Evolutionary conservation across 2,113 vertebrate species (phyloP), one percentile per base, ranked within the genome.

Genomic region (Eira barbara): DNA sequence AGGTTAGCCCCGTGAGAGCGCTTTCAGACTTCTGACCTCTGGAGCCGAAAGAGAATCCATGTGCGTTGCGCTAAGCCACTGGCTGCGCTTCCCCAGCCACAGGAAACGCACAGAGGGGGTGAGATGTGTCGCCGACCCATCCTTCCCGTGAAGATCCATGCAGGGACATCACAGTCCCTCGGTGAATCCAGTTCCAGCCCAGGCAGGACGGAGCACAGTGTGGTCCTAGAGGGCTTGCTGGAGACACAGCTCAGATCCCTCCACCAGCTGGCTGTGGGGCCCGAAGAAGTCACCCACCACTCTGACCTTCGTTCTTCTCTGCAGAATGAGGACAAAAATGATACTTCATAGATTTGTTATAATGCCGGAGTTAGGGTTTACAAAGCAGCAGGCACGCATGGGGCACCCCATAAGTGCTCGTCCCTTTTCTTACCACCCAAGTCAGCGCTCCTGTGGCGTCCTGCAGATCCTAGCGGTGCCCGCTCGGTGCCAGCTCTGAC

Each of bases 331-430:
- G 25, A 47, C 36, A 9, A 34, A 49, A 57, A 34, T 8, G 42
- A 21, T 6, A 2, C 9, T 31, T 31, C 18, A 39, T 7, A 13
- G 34, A 3, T 65, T 69, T 0, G 0, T 59, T 45, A 29, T 25
- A 17, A 63, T 0, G 6, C 31, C n/a, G 0, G 3, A 36, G 34
- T 36, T n/a, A 65, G 55, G 36, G 63, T 15, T 61, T 45, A 1
- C 3, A 0, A 29, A 49, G 86, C 31, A 1, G 20, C 9, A 2
- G 52, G 21, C 7, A 0, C 0, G 1, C 1, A 1, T 11, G 1
- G 7, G 18, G 18, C 21, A 23, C 84, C 3, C 61, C 2, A 0
- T 65, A 4, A 10, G 29, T 0, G 15, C 29, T 1, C 1, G 1
- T 1, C 47, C 3, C 74, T 88, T 36, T 80, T 21, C 34, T 20